A percentile compares a stretch with the other conserved stretches of the same genome.
Evolutionary conservation across 2,797 vertebrate species (phyloP).

Genomic region (Rhinoraja longicauda): DNA sequence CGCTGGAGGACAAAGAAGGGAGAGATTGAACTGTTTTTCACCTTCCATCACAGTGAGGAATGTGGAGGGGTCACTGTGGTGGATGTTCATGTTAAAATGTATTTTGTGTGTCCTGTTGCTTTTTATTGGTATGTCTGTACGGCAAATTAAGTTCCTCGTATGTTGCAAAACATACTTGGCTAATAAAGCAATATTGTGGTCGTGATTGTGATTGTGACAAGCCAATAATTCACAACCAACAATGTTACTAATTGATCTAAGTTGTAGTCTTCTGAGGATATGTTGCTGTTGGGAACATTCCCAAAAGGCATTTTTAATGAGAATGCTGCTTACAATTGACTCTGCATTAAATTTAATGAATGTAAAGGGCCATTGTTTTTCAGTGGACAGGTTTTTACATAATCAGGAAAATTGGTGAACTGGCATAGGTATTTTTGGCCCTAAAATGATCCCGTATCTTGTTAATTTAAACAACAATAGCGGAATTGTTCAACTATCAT

Average conservation of each 20-base stretch:
- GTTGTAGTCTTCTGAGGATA: neutral
- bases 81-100: too few species aligned
- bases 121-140: too few species aligned
- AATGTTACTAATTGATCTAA: neutral
- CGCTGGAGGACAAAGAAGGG: too few species aligned
- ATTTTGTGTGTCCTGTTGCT: too few species aligned
- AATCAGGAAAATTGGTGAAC: neutral
- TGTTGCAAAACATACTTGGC: too few species aligned
- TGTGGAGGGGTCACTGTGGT: too few species aligned
- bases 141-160: too few species aligned
- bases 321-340: neutral
- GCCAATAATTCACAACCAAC: neutral
- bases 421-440: neutral
- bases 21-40: too few species aligned
- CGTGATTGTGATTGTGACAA: too few species aligned
- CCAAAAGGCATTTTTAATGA: neutral
- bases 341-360: neutral
- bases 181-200: too few species aligned
- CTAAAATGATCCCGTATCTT: neutral
- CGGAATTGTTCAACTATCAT: neutral
- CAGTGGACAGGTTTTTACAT: neutral
- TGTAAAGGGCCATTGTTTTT: neutral
- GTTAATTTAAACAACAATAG: neutral
- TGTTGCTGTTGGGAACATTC: neutral
- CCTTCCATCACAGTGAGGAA: too few species aligned